Evolutionary conservation across 2,888 invertebrate genomes (phyloP).

Genomic region (Cataglyphis altisquamis): DNA sequence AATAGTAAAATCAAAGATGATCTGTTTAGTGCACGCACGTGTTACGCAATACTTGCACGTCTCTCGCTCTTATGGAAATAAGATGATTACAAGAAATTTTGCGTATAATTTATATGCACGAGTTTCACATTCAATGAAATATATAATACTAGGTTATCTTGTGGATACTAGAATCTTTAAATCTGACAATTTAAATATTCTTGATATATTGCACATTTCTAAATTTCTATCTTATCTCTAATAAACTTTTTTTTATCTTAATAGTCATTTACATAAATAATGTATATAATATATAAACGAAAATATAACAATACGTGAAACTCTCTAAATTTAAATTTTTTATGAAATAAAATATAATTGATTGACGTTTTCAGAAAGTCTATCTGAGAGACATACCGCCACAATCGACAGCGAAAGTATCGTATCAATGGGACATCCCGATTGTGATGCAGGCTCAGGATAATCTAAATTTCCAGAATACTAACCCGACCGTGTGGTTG

Average conservation of each 20-base stretch:
- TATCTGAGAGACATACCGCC: conserved; percentile 90
- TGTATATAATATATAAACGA: background rate
- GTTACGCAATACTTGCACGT: conserved; percentile 20
- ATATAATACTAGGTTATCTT: background rate
- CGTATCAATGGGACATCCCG: conserved; percentile 92
- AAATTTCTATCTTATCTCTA: background rate
- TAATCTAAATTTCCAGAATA: conserved; percentile 88
- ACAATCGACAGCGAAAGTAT: conserved; percentile 89
- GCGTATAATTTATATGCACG: background rate
- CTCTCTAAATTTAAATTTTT: conserved; percentile 14
- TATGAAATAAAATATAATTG: background rate
- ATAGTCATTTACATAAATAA: conserved; percentile 14
- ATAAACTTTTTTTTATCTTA: background rate
- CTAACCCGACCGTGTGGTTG: conserved; percentile 89
- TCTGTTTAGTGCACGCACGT: background rate
- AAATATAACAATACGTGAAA: background rate
- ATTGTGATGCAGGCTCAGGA: conserved; percentile 89
- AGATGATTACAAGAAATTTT: background rate
- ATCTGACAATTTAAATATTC: background rate
- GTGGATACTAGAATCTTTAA: background rate
- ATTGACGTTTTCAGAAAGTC: conserved; percentile 87
- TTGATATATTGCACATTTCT: background rate
- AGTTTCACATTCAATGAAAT: background rate
- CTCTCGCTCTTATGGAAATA: conserved; percentile 6
- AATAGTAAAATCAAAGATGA: conserved; percentile 45